Evolutionary conservation across 2,113 vertebrate species (phyloP).

Genomic region (Phylloscopus trochiloides): DNA sequence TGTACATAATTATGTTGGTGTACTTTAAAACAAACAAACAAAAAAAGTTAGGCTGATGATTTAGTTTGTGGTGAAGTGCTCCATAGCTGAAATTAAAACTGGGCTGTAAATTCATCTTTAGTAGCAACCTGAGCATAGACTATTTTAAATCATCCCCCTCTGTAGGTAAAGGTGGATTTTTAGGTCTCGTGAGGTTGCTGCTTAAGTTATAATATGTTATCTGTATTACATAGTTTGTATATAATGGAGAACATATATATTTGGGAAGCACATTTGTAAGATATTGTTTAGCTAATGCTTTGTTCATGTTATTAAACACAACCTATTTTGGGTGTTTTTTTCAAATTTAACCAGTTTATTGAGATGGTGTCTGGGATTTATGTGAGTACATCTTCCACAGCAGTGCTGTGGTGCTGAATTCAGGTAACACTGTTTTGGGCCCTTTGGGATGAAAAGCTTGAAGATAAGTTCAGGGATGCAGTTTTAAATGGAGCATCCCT

Average conservation of each 20-base stretch:
- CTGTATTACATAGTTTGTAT: background rate
- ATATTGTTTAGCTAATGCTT: background rate
- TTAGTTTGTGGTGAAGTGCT: background rate
- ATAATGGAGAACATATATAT: background rate
- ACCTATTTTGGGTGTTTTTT: rapidly evolving
- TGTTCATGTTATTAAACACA: background rate
- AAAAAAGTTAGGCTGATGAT: background rate
- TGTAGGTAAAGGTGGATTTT: background rate
- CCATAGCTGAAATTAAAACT: background rate
- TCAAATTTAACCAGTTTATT: background rate
- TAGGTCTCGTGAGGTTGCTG: background rate
- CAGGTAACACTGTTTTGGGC: background rate
- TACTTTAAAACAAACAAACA: background rate
- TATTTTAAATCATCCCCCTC: background rate
- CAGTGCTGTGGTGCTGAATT: background rate
- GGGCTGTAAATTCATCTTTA: background rate
- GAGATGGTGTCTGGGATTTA: background rate
- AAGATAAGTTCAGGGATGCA: background rate
- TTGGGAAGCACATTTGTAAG: background rate
- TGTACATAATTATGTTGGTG: background rate
- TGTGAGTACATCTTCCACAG: background rate
- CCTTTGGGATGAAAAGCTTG: background rate
- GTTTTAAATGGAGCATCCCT: background rate
- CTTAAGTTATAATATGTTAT: background rate
- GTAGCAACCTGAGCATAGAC: background rate